Percentiles rank a stretch among this genome's conserved stretches.
Evolutionary conservation across 2,797 vertebrate genomes (phyloP).

Genomic region (Nannoperca australis): DNA sequence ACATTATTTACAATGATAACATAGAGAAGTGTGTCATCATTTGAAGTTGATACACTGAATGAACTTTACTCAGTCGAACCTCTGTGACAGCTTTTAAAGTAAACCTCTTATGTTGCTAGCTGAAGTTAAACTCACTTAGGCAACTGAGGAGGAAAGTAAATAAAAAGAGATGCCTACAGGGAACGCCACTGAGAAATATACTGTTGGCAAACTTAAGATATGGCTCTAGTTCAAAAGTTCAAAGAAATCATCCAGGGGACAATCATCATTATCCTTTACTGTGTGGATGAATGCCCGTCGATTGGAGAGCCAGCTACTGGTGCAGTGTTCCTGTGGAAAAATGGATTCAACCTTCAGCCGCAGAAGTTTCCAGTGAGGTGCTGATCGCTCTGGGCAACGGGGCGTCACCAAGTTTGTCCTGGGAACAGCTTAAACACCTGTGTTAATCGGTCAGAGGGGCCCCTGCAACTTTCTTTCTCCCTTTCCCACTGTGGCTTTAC

Average conservation of each 20-base stretch:
- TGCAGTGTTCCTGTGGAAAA: constrained; percentile 20
- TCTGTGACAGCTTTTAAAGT: not conserved
- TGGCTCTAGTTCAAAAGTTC: constrained; percentile 43
- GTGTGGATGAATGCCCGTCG: constrained; percentile 48
- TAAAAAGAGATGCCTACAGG: not conserved
- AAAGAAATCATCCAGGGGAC: constrained; percentile 45
- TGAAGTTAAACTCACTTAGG: constrained; percentile 19
- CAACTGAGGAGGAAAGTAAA: not conserved
- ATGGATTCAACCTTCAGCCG: constrained; percentile 49
- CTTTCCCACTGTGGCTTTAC: not conserved
- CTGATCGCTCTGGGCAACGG: constrained; percentile 50
- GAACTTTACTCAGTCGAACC: not conserved
- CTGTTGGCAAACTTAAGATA: constrained; percentile 32
- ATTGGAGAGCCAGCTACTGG: constrained; percentile 27
- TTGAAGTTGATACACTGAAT: not conserved
- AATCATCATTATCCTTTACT: constrained; percentile 42
- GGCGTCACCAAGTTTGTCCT: constrained; percentile 35
- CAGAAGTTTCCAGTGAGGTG: constrained; percentile 33
- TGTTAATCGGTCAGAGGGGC: constrained; percentile 36
- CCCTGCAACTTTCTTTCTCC: not conserved
- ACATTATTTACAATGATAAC: constrained; percentile 60
- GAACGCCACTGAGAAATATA: constrained; percentile 28
- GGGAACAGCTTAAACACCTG: constrained; percentile 12
- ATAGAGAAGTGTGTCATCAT: not conserved
- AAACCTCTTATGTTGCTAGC: not conserved